A percentile compares a stretch with the other conserved stretches of the same genome.
phyloP scores from a whole-genome alignment of 2,888 invertebrate genomes.

The Coenonympha arcania region DNA sequence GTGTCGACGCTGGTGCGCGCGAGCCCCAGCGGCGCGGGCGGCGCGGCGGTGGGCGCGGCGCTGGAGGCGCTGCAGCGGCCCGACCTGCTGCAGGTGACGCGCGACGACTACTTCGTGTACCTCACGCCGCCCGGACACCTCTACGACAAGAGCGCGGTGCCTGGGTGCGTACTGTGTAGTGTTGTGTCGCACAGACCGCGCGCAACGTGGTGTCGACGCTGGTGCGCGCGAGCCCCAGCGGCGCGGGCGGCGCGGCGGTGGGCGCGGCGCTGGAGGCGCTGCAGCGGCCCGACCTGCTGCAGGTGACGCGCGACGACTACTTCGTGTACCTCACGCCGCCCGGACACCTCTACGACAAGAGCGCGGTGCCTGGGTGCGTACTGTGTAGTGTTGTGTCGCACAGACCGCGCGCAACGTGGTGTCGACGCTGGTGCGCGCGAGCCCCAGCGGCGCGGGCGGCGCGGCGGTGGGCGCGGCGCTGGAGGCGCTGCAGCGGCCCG shows the following conservation, averaged over 20 bases:
- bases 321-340: slow-evolving; percentile 82
- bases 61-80: slow-evolving; percentile 76
- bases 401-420: slow-evolving; percentile 54
- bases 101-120: slow-evolving; percentile 74
- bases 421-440: slow-evolving; percentile 77
- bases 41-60: slow-evolving; percentile 76
- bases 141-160: slow-evolving; percentile 84
- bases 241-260: slow-evolving; percentile 78
- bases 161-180: slow-evolving; percentile 60
- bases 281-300: slow-evolving; percentile 77
- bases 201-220: slow-evolving; percentile 76
- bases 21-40: slow-evolving; percentile 78
- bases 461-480: slow-evolving; percentile 76
- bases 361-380: slow-evolving; percentile 63
- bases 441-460: slow-evolving; percentile 78
- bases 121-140: slow-evolving; percentile 91
- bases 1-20: slow-evolving; percentile 79
- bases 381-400: no score
- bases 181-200: slow-evolving; percentile 27
- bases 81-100: slow-evolving; percentile 80
- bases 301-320: slow-evolving; percentile 79
- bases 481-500: slow-evolving; percentile 76
- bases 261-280: slow-evolving; percentile 75
- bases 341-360: slow-evolving; percentile 93
- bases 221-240: slow-evolving; percentile 76